A percentile compares a stretch with the other conserved stretches of the same genome.
Conservation (phyloP, 2,888 invertebrate genomes). For the Alloscopus bannaensis region DNA sequence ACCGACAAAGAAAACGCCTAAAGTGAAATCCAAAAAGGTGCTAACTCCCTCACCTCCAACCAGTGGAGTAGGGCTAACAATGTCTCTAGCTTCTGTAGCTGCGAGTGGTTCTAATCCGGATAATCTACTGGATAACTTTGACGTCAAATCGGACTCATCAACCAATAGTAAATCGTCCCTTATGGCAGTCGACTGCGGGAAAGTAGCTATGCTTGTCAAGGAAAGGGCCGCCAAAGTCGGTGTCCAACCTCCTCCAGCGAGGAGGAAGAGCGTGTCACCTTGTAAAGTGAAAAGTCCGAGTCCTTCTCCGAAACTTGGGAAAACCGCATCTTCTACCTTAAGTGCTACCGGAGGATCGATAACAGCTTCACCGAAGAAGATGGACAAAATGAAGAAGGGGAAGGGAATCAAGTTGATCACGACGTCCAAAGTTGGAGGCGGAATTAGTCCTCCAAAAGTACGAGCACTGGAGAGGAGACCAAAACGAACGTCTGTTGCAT, state of each 20-base stretch:
- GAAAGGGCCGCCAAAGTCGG: slow-evolving; percentile 70
- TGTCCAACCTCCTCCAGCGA: slow-evolving; percentile 30
- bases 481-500: slow-evolving; percentile 16
- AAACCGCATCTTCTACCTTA: neutral
- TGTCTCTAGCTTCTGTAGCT: neutral
- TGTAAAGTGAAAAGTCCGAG: slow-evolving; percentile 56
- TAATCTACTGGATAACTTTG: slow-evolving; percentile 64
- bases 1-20: neutral
- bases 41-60: neutral
- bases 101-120: slow-evolving; percentile 20
- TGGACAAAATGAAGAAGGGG: neutral
- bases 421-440: too few relatives aligned
- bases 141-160: slow-evolving; percentile 62
- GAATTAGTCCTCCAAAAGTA: neutral
- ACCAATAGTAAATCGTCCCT: slow-evolving; percentile 57
- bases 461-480: slow-evolving; percentile 41
- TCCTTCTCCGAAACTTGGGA: slow-evolving; percentile 44
- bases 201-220: slow-evolving; percentile 71
- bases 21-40: neutral
- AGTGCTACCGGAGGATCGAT: neutral
- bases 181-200: slow-evolving; percentile 67
- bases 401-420: neutral
- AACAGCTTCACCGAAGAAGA: neutral
- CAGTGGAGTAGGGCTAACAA: slow-evolving; percentile 1
- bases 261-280: slow-evolving; percentile 60